Evolutionary conservation across 2,797 vertebrate species (phyloP).

Genomic region (Chromobotia macracanthus): DNA sequence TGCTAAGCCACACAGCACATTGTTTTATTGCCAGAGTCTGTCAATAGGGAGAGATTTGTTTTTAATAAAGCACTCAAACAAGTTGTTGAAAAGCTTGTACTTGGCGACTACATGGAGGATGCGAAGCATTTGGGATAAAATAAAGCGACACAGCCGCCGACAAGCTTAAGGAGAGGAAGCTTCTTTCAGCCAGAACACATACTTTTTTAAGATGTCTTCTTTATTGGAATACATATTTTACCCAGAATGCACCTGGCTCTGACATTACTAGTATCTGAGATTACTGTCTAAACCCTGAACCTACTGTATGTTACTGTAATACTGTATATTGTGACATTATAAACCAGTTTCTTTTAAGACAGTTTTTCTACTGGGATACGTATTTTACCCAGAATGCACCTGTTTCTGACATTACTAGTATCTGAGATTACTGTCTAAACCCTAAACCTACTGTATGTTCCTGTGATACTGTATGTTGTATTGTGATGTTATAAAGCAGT

Average conservation of each 20-base stretch:
- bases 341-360: not conserved
- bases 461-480: not conserved
- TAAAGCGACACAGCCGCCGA: not conserved
- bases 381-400: conserved; percentile 17
- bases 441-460: too few species aligned
- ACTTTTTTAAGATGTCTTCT: conserved; percentile 7
- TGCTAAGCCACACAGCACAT: conserved; percentile 37
- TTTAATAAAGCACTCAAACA: conserved; percentile 62
- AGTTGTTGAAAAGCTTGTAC: conserved; percentile 54
- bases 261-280: not conserved
- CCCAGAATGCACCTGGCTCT: conserved; percentile 23
- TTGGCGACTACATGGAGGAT: conserved; percentile 33
- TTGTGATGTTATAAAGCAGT: not conserved
- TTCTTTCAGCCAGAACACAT: conserved; percentile 9
- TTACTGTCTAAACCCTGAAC: not conserved
- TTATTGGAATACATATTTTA: not conserved
- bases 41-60: conserved; percentile 61
- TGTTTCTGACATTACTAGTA: not conserved
- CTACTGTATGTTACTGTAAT: too few species aligned
- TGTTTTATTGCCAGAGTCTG: conserved; percentile 53
- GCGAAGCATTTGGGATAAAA: not conserved
- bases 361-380: not conserved
- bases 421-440: not conserved
- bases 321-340: too few species aligned
- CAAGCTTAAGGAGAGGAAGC: conserved; percentile 11